These are phyloP conservation scores for Notiomystis cincta DNA, from an alignment of 2,113 vertebrate genomes.

Conservation along the genomic window DNA sequence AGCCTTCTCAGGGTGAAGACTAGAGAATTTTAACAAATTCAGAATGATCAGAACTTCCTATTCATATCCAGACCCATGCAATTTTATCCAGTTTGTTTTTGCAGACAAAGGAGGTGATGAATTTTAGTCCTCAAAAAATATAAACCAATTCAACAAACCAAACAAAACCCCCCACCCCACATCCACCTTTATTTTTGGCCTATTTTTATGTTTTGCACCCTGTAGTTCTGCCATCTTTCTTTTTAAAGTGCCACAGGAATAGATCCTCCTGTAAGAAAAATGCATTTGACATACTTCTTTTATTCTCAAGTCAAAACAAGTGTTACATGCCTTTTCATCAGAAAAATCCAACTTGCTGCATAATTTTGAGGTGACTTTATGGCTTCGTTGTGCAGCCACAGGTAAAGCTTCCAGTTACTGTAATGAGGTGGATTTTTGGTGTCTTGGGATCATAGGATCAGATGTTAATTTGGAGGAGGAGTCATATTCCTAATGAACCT, in stretches of 20 bases:
- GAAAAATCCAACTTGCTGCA: not conserved
- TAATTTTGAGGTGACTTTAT: not conserved
- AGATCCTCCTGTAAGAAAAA: not conserved
- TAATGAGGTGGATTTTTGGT: not conserved
- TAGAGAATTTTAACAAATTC: not conserved
- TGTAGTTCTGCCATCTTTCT: not conserved
- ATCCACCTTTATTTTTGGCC: not conserved
- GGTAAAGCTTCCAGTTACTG: not conserved
- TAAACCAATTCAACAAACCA: not conserved
- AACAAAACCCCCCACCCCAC: not conserved
- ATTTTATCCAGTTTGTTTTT: not conserved
- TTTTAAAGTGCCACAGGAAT: not conserved
- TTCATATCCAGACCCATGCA: not conserved
- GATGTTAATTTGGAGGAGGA: not conserved
- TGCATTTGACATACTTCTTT: not conserved
- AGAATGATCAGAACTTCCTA: not conserved
- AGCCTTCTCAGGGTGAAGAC: not conserved
- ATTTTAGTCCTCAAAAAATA: not conserved
- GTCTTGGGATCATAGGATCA: not conserved
- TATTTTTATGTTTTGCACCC: not conserved
- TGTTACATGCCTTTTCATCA: not conserved
- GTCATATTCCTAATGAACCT: not conserved
- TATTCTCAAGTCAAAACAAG: not conserved
- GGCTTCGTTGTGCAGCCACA: not conserved
- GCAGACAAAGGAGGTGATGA: not conserved